These are phyloP conservation scores for Oreochromis spilurus DNA, from an alignment of 2,113 vertebrate species.

Conservation along the genomic window DNA sequence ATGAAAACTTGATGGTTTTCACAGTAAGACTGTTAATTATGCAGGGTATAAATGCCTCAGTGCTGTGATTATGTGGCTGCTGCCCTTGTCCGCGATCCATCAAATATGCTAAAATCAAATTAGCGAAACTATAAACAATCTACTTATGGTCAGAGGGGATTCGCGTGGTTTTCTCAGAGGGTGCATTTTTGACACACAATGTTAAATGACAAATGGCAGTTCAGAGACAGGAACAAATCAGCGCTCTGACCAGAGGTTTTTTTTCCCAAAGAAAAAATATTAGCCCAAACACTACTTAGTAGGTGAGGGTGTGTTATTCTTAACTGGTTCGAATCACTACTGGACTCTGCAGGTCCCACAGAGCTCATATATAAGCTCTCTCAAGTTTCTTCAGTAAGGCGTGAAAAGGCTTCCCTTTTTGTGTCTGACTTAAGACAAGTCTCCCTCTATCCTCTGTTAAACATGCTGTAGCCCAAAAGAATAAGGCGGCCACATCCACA, in stretches of 20 bases:
- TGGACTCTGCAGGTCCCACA: slow-evolving; percentile 66
- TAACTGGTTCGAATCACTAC: slow-evolving; percentile 67
- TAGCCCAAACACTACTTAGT: slow-evolving; percentile 71
- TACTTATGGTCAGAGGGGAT: slow-evolving; percentile 61
- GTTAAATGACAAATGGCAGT: slow-evolving; percentile 62
- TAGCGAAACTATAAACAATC: slow-evolving; percentile 65
- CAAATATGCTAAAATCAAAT: slow-evolving; percentile 61
- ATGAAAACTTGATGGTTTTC: slow-evolving; percentile 6
- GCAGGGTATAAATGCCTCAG: slow-evolving; percentile 32
- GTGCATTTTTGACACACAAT: slow-evolving; percentile 45
- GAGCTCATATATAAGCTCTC: slow-evolving; percentile 72
- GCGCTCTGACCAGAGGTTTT: slow-evolving; percentile 43
- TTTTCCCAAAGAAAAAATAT: slow-evolving; percentile 65
- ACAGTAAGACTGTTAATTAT: slow-evolving; percentile 40
- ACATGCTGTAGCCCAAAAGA: background rate
- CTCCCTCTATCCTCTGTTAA: slow-evolving; percentile 57
- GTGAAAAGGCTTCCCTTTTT: slow-evolving; percentile 70
- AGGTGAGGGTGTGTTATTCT: slow-evolving; percentile 74
- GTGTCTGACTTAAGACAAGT: slow-evolving; percentile 69
- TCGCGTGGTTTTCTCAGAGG: slow-evolving; percentile 22
- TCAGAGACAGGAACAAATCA: slow-evolving; percentile 63
- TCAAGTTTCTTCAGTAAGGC: slow-evolving; percentile 64
- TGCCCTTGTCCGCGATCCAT: slow-evolving; percentile 29
- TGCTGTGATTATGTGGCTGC: slow-evolving; percentile 38
- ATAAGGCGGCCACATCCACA: slow-evolving; percentile 34